These are phyloP conservation scores for Mormyrus proboscirostris DNA, from an alignment of 2,797 vertebrate species.

Conservation along the genomic window DNA sequence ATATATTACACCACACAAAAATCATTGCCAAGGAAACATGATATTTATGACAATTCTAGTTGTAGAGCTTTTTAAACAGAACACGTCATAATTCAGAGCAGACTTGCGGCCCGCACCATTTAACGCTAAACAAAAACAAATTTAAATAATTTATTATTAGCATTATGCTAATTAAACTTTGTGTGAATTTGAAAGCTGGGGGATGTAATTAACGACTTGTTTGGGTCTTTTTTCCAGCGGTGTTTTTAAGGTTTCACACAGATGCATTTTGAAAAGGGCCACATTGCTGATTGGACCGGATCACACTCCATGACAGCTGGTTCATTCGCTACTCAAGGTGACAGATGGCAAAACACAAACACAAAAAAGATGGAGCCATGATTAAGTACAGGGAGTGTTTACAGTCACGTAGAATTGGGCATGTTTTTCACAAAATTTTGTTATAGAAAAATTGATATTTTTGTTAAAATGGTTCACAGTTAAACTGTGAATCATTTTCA, in stretches of 20 bases:
- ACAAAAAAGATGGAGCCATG: conserved; percentile 59
- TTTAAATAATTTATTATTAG: conserved; percentile 14
- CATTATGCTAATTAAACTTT: conserved; percentile 47
- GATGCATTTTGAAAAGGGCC: conserved; percentile 66
- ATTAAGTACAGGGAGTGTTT: conserved; percentile 64
- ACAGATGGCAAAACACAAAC: conserved; percentile 71
- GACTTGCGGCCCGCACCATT: neutral
- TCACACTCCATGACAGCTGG: conserved; percentile 70
- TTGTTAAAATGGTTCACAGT: neutral
- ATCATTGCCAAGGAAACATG: neutral
- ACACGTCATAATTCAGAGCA: neutral
- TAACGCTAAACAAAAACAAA: conserved; percentile 1
- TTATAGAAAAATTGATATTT: conserved; percentile 15
- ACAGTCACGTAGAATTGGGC: conserved; percentile 53
- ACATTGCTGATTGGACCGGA: conserved; percentile 68
- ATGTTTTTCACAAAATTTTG: neutral
- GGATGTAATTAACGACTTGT: conserved; percentile 61
- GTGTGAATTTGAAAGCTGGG: conserved; percentile 52
- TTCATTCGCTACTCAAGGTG: conserved; percentile 70
- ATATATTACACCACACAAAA: neutral
- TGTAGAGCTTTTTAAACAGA: neutral
- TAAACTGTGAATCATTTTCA: neutral
- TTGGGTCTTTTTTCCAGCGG: conserved; percentile 52
- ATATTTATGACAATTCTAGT: neutral
- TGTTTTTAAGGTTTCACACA: conserved; percentile 61